Percentiles rank a stretch among this genome's conserved stretches.
Conservation (phyloP, 2,888 invertebrate species). For the Zelleria hepariella region DNA sequence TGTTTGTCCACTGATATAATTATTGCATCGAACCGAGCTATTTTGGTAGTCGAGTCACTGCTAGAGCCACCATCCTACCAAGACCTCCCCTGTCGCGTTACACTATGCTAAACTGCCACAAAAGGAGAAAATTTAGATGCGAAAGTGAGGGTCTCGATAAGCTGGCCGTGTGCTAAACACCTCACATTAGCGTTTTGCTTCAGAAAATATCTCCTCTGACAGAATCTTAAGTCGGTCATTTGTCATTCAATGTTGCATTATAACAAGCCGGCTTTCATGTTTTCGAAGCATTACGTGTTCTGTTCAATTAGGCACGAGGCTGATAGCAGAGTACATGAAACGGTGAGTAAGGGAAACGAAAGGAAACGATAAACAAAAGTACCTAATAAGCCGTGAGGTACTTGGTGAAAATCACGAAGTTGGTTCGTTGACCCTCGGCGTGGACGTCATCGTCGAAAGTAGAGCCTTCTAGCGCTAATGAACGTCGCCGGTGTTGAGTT, state of each 20-base stretch:
- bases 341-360: neutral
- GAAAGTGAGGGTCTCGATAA: neutral
- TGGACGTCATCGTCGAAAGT: neutral
- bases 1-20: conserved; percentile 55
- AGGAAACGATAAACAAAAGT: neutral
- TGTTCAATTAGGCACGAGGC: neutral
- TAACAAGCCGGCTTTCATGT: conserved; percentile 19
- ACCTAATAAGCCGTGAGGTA: neutral
- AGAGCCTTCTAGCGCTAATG: neutral
- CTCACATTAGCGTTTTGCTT: conserved; percentile 9
- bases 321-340: neutral
- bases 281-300: conserved; percentile 15
- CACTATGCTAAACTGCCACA: neutral
- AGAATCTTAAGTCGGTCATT: conserved; percentile 30
- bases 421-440: neutral
- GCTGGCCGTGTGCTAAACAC: conserved; percentile 1
- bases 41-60: conserved; percentile 53
- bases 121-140: neutral
- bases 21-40: conserved; percentile 61
- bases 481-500: neutral
- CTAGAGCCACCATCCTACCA: conserved; percentile 29
- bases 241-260: conserved; percentile 33
- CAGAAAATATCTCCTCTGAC: conserved; percentile 40
- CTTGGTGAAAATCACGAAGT: neutral
- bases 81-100: conserved; percentile 27